A percentile compares a stretch with the other conserved stretches of the same genome.
Conservation (phyloP, 2,797 vertebrate genomes). For the Premnoplex brunnescens region DNA sequence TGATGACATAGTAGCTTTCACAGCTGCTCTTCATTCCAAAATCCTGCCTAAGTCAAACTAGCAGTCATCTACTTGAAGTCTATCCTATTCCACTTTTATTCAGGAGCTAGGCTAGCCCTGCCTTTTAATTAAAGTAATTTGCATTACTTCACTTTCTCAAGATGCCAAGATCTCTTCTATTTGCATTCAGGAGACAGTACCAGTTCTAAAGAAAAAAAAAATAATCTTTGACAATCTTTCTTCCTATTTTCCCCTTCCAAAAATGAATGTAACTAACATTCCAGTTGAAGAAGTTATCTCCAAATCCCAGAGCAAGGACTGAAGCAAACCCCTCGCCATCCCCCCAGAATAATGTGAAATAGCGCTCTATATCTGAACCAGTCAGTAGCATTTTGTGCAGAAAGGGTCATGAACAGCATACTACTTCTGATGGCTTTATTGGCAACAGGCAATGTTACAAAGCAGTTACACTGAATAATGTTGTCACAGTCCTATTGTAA, state of each 20-base stretch:
- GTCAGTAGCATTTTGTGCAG: not conserved
- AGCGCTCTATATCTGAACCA: not conserved
- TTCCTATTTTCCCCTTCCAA: not conserved
- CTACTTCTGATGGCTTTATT: slow-evolving; percentile 24
- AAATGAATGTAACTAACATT: not conserved
- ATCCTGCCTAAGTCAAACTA: not conserved
- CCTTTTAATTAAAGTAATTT: not conserved
- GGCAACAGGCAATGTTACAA: slow-evolving; percentile 20
- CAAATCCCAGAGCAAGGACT: not conserved
- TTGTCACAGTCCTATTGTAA: slow-evolving; percentile 13
- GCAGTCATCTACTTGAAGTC: not conserved
- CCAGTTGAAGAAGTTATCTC: not conserved
- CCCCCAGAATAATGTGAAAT: rapidly evolving
- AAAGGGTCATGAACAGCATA: not conserved
- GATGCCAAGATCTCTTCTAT: not conserved
- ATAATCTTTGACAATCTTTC: not conserved
- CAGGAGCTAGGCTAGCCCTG: not conserved
- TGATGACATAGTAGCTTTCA: not conserved
- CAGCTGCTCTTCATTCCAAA: not conserved
- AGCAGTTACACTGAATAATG: slow-evolving; percentile 41
- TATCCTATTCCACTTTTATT: not conserved
- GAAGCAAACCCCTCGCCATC: not conserved
- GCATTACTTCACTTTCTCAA: not conserved
- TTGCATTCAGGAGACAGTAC: not conserved
- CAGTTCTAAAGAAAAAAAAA: not conserved